Evolutionary conservation across 2,888 invertebrate genomes (phyloP).

Genomic region (Pammene aurita): DNA sequence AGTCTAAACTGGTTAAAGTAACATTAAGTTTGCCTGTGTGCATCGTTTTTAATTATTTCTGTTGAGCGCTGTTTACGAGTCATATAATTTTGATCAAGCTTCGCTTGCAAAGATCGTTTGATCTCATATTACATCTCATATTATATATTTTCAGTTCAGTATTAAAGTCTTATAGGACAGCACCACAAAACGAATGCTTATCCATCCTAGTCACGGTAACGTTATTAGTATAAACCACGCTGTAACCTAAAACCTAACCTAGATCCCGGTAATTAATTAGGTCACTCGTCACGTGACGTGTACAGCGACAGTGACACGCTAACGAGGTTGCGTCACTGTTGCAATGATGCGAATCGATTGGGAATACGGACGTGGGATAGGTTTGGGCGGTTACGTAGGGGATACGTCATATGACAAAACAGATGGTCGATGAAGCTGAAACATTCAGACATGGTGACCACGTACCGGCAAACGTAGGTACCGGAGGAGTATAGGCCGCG

Average conservation of each 20-base stretch:
- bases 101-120: too few relatives aligned
- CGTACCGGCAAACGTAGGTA: too few relatives aligned
- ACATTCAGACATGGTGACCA: not conserved
- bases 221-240: not conserved
- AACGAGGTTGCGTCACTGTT: slow-evolving; percentile 21
- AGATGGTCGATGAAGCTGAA: not conserved
- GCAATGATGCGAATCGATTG: slow-evolving; percentile 19
- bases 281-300: slow-evolving; percentile 29
- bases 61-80: too few relatives aligned
- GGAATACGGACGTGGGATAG: not conserved
- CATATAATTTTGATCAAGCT: too few relatives aligned
- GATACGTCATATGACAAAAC: not conserved
- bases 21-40: too few relatives aligned
- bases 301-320: slow-evolving; percentile 15
- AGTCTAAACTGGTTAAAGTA: too few relatives aligned
- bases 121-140: too few relatives aligned
- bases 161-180: too few relatives aligned
- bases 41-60: too few relatives aligned
- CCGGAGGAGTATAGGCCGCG: too few relatives aligned
- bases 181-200: too few relatives aligned
- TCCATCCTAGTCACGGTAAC: not conserved
- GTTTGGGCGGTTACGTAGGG: slow-evolving; percentile 1
- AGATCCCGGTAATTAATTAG: slow-evolving; percentile 20
- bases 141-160: too few relatives aligned
- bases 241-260: not conserved